Evolutionary conservation across 2,797 vertebrate species (phyloP).

Genomic region (Spheniscus humboldti): DNA sequence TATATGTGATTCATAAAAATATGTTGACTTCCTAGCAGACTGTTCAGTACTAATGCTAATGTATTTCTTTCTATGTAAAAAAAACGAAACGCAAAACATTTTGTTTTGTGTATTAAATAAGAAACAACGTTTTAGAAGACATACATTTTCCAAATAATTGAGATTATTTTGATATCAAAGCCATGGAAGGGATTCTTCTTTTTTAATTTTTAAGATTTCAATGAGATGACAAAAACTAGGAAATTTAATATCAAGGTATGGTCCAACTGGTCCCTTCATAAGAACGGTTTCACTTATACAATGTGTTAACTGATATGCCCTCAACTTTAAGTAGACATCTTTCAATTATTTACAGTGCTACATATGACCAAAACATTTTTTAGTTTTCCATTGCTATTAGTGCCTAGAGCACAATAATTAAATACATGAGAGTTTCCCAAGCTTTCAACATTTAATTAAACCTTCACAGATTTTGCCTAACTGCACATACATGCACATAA

Average conservation of each 20-base stretch:
- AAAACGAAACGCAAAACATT: accelerated
- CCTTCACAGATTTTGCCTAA: background rate
- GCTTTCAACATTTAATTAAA: background rate
- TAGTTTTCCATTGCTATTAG: background rate
- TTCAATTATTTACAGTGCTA: background rate
- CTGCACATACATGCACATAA: background rate
- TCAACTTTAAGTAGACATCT: background rate
- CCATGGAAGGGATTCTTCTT: background rate
- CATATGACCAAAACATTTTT: background rate
- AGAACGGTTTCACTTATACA: background rate
- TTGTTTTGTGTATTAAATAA: background rate
- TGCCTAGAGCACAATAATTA: background rate
- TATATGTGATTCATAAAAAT: background rate
- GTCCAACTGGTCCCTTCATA: background rate
- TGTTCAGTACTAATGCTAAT: background rate
- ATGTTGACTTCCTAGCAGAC: background rate
- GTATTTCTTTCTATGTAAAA: background rate
- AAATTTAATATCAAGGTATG: background rate
- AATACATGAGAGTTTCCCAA: background rate
- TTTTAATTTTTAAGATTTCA: background rate
- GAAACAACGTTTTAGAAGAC: background rate
- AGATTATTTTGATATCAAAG: background rate
- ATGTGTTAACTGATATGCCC: background rate
- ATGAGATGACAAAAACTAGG: background rate
- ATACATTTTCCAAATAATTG: background rate